Base-by-base conservation (phyloP, 2,797 vertebrate genomes). In the Amphiprion clarkii region DNA sequence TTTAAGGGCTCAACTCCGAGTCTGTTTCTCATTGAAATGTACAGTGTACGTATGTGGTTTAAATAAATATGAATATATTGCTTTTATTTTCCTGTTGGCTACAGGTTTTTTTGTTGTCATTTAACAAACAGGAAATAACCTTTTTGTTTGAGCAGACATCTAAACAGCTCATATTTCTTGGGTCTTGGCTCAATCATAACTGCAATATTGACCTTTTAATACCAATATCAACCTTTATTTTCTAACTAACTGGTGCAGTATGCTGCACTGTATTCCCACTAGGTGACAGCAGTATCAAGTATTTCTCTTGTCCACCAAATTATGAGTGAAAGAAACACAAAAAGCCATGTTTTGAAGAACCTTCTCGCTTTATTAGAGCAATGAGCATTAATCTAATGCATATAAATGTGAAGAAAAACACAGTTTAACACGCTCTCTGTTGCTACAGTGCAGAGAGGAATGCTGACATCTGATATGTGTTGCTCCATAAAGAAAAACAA, bases 311-410 rank as follows among this genome's bases (percentile, higher is more conserved):
- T 62, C 19, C 31, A 9, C 21, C 4, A 27, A 6, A 33, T 51
- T 23, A 17, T 0, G 0, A 1, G 14, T 31, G n/a, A 48, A 52
- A 25, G 23, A 40, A 39, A 27, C 29, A 31, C 11, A 7, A 27
- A 31, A 40, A 13, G 12, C 31, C 44, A 10, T 67, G 23, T 3
- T 25, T 74, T 68, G 53, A 75, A 71, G 71, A 75, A 84, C 60
- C 3, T 31, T 59, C 55, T 86, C 2, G 60, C 63, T 94, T 92
- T 91, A 91, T 92, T 93, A 72, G 54, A 84, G 87, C 83, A 56
- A 74, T 75, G 77, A 89, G 92, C 92, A 93, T 94, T 93, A 93
- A 93, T 93, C 93, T 93, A 94, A 94, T 94, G 92, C 93, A 94
- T 87, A 90, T 70, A 79, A 63, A 66, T 61, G 75, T 61, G 60